These are phyloP conservation scores for Platyscapa corneri DNA, from an alignment of 1,140 invertebrate genomes.

Conservation along the genomic window DNA sequence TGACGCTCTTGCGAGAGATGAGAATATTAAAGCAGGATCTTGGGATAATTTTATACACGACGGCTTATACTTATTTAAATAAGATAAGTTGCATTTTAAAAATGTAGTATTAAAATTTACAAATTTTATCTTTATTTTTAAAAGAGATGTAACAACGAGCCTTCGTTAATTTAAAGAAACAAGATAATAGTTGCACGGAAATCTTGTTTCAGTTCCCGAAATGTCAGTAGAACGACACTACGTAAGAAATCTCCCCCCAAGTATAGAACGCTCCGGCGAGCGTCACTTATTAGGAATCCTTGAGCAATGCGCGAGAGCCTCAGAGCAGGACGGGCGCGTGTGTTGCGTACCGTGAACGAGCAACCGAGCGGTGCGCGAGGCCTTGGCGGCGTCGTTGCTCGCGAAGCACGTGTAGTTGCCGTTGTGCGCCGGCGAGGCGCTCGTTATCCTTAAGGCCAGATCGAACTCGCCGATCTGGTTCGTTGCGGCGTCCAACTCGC, in stretches of 20 bases:
- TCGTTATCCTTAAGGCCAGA: conserved; percentile 71
- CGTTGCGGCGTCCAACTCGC: conserved; percentile 58
- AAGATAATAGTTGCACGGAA: too few species aligned
- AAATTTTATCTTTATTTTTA: too few species aligned
- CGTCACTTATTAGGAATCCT: background rate
- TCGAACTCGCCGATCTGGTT: conserved; percentile 74
- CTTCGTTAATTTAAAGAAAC: too few species aligned
- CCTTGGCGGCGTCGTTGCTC: conserved; percentile 86
- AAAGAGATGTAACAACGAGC: too few species aligned
- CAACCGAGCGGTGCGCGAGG: conserved; percentile 71
- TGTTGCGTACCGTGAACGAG: conserved; percentile 73
- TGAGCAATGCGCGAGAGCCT: background rate
- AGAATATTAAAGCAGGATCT: background rate
- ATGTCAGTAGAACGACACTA: too few species aligned
- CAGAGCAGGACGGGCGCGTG: background rate
- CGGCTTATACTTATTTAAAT: too few species aligned
- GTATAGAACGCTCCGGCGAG: too few species aligned
- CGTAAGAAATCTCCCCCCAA: too few species aligned
- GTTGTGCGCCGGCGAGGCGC: conserved; percentile 80
- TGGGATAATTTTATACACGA: background rate
- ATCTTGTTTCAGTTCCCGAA: too few species aligned
- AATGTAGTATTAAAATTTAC: too few species aligned
- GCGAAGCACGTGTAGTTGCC: conserved; percentile 94
- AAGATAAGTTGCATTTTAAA: too few species aligned
- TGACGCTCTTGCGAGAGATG: background rate